A percentile compares a stretch with the other conserved stretches of the same genome.
phyloP scores from a whole-genome alignment of 2,888 invertebrate species.

The Craniophora ligustri region DNA sequence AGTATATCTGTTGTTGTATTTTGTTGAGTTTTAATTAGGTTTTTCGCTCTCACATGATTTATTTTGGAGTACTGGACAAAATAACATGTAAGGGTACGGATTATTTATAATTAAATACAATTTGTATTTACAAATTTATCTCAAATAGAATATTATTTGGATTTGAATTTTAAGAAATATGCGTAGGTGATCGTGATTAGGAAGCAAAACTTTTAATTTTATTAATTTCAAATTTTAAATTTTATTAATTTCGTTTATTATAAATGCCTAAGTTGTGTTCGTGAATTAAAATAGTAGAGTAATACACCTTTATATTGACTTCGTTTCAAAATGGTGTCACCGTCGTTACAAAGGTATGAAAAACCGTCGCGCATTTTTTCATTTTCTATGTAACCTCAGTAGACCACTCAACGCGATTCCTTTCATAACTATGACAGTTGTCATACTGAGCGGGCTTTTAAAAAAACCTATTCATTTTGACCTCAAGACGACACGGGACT shows the following conservation, averaged over 20 bases:
- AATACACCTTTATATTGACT: conserved; percentile 43
- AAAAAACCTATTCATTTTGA: conserved; percentile 85
- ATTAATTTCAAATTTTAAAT: no score
- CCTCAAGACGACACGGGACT: conserved; percentile 83
- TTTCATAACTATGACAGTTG: conserved; percentile 84
- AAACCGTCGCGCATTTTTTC: conserved; percentile 50
- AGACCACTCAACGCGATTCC: conserved; percentile 77
- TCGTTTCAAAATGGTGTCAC: conserved; percentile 46
- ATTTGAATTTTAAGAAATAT: no score
- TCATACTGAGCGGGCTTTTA: conserved; percentile 76
- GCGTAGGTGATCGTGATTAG: no score
- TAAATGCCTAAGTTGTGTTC: conserved; percentile 54
- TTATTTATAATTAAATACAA: no score
- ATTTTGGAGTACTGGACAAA: no score
- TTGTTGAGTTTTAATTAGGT: conserved; percentile 19
- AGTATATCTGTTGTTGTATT: conserved; percentile 21
- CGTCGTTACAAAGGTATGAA: conserved; percentile 39
- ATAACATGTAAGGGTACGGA: no score
- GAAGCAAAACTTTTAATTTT: no score
- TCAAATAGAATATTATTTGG: no score
- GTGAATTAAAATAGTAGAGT: conserved; percentile 55
- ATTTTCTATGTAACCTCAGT: conserved; percentile 62
- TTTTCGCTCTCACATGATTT: conserved; percentile 1
- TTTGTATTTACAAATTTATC: no score
- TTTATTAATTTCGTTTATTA: conserved; percentile 8